Evolutionary conservation across 2,113 vertebrate species (phyloP), one percentile per base, ranked within the genome.

Genomic region (Hippocampus barbouri): DNA sequence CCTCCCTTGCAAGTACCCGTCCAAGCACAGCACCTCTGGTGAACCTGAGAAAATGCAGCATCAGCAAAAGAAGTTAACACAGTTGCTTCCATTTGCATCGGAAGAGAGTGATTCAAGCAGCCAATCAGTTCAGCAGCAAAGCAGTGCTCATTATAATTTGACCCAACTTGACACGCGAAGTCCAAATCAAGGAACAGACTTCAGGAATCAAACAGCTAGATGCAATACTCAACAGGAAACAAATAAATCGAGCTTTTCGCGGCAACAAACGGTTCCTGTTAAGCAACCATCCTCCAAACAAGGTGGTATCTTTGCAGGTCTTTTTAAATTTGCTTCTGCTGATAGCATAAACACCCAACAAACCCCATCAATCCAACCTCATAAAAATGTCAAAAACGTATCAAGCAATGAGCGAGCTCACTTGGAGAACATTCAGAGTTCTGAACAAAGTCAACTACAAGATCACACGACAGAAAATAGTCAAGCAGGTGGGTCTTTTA

Each of bases 221-320:
- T 40, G 23, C 9, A 40, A 12, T 63, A 20, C 20, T n/a, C 40
- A 65, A 65, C 63, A 25, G 63, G 40, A 43, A 23, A 25, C 38
- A 49, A 18, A 14, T 4, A 47, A 66, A 66, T n/a, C 2, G 18
- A 45, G 7, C 7, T 27, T 69, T 38, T 41, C 34, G 5, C 51
- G 38, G 14, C 68, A 54, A 40, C 30, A 56, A 23, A 54, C 49
- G 1, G 68, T 66, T 66, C 64, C 64, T 9, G 51, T 69, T 53
- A 69, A 69, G 49, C 51, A 66, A 66, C 43, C 43, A 4, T 43
- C 64, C 16, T 47, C 79, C 25, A 88, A 84, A 56, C 81, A 86
- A 83, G 86, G 81, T 76, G 87, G 87, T 18, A 74, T 94, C 66
- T 86, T 95, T 70, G 91, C 93, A 77, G 91, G 92, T 0, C 87